Conservation (phyloP, 1,140 invertebrate genomes). For the Ephestia elutella region DNA sequence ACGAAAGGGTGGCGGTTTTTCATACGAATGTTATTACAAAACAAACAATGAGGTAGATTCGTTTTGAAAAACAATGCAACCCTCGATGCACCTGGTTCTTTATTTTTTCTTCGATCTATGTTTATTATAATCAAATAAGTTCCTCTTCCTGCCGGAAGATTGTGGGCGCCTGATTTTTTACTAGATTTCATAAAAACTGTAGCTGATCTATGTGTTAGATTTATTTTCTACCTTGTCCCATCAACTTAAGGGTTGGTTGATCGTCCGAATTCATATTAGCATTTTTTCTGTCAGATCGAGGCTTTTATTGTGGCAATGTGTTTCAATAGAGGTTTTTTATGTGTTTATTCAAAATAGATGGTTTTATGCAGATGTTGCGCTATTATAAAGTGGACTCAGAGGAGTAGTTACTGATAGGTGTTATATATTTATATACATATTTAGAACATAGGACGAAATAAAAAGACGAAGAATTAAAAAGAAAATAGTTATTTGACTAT, state of each 20-base stretch:
- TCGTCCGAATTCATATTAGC: constrained; percentile 17
- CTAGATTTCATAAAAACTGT: constrained; percentile 25
- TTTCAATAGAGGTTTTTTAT: constrained; percentile 41
- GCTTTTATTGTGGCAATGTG: constrained; percentile 48
- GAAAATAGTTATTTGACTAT: too few relatives aligned
- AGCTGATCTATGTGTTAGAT: background rate
- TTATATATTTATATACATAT: too few relatives aligned
- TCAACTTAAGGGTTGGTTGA: constrained; percentile 19
- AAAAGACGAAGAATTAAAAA: too few relatives aligned
- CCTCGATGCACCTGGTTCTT: constrained; percentile 54
- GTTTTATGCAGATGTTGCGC: constrained; percentile 55
- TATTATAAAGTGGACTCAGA: constrained; percentile 6
- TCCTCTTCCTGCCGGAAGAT: constrained; percentile 67
- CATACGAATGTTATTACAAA: constrained; percentile 54
- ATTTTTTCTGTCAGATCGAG: constrained; percentile 27
- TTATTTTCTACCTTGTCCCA: constrained; percentile 21
- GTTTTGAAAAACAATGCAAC: constrained; percentile 45
- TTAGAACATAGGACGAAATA: too few relatives aligned
- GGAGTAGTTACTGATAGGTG: background rate
- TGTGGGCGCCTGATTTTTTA: constrained; percentile 54
- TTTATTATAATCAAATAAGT: constrained; percentile 72
- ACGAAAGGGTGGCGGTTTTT: constrained; percentile 47
- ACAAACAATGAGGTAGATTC: constrained; percentile 46
- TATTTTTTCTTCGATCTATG: constrained; percentile 50
- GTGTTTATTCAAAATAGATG: constrained; percentile 46